Evolutionary conservation across 2,888 invertebrate species (phyloP), one percentile per base, ranked within the genome.

Genomic region (Dromius quadrimaculatus): DNA sequence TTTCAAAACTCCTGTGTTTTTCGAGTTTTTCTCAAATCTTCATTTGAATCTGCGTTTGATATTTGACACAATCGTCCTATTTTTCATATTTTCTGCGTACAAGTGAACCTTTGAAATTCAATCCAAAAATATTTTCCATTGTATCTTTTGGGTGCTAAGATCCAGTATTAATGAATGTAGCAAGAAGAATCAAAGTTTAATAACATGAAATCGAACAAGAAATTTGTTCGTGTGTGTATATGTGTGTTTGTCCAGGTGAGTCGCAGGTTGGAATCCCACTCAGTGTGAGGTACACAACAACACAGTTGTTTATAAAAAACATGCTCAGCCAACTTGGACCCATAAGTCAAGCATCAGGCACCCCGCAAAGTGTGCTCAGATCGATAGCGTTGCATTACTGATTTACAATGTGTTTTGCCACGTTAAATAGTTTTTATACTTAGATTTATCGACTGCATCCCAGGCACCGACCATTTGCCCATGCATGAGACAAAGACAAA

Each of bases 301-400:
- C 11, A 11, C 47, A 47, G 54, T 62, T 62, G 62, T 62, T 62
- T 62, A 62, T 62, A 62, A 62, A 62, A 62, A 62, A 41, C 62
- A 61, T 62, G 41, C 22, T 9, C 62, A 38, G 28, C 41, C 41
- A 41, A 28, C 28, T 23, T 19, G 68, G 43, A 59, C 59, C 68
- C 45, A 68, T 68, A 59, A 59, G 28, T 68, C 59, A 43, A 28
- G 20, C 43, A 68, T 68, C 68, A 59, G 57, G 57, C 68, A 43
- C 68, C 68, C 57, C 45, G 59, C 59, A 6, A 22, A 20, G 57
- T 32, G 28, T 41, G 32, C 59, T 36, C 59, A 59, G 68, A 68
- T 68, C 68, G 68, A 68, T 68, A 68, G 68, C 68, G 68, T 64
- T 64, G 64, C 64, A 64, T 64, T 64, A 50, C 64, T 68, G 68